phyloP scores from a whole-genome alignment of 2,113 vertebrate genomes.

The Collichthys lucidus region DNA sequence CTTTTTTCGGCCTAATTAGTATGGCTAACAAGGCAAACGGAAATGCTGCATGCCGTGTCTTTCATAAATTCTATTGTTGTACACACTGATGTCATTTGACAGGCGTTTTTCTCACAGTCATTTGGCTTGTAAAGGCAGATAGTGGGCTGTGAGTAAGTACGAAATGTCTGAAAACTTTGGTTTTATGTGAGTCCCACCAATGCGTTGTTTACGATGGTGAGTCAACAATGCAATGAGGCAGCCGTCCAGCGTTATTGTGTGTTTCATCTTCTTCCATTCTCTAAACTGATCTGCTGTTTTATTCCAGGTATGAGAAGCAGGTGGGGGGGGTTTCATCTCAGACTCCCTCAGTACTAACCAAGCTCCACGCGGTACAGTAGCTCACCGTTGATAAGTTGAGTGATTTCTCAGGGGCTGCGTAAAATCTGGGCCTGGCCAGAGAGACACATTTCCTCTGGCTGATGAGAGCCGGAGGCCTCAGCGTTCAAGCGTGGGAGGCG shows the following conservation, averaged over 20 bases:
- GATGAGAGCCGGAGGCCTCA: slow-evolving; percentile 76
- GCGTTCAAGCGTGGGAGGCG: slow-evolving; percentile 76
- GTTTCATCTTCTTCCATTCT: slow-evolving; percentile 35
- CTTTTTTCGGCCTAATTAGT: slow-evolving; percentile 63
- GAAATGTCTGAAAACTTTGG: slow-evolving; percentile 51
- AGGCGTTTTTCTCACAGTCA: slow-evolving; percentile 37
- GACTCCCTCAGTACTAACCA: slow-evolving; percentile 58
- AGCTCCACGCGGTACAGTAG: slow-evolving; percentile 78
- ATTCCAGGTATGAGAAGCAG: slow-evolving; percentile 18
- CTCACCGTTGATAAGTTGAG: slow-evolving; percentile 80
- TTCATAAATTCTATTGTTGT: slow-evolving; percentile 51
- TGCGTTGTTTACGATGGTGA: slow-evolving; percentile 55
- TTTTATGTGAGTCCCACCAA: slow-evolving; percentile 59
- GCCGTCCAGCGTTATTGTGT: slow-evolving; percentile 17
- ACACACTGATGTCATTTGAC: slow-evolving; percentile 53
- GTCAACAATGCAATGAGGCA: slow-evolving; percentile 44
- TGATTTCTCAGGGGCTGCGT: slow-evolving; percentile 80
- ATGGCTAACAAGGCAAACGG: slow-evolving; percentile 36
- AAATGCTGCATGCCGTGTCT: slow-evolving; percentile 38
- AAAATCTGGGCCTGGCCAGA: slow-evolving; percentile 67
- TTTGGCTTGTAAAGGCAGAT: slow-evolving; percentile 60
- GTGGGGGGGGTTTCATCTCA: slow-evolving; percentile 60
- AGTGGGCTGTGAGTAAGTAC: slow-evolving; percentile 45
- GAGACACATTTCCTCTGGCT: slow-evolving; percentile 82
- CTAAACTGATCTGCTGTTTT: slow-evolving; percentile 16